Evolutionary conservation across 1,140 invertebrate genomes (phyloP), one percentile per base, ranked within the genome.

Genomic region (Heliconius eleuchia): DNA sequence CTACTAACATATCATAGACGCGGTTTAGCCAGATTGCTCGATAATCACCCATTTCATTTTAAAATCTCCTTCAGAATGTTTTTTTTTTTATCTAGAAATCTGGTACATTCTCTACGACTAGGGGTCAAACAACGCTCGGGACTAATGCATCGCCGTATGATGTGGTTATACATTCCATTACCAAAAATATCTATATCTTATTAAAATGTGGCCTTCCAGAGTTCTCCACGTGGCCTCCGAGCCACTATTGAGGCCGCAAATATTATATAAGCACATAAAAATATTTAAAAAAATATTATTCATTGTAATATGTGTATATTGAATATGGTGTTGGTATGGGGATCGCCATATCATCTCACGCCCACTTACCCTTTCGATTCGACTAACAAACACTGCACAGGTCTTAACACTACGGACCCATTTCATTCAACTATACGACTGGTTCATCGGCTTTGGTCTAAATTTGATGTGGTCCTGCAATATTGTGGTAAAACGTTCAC

Each of bases 181-280:
- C 82, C 82, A 83, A 80, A 84, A 79, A 81, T 74, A 30, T 3
- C 30, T 30, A 30, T 27, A 57, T 57, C 55, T 57, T 57, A 66
- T 18, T 66, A 16, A 83, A 84, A 84, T 88, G 92, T 93, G 92
- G 93, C 93, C 92, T 95, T 95, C 94, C 94, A 93, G 94, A 95
- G 94, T 95, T 95, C 94, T 95, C 94, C 94, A 95, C 93, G 87
- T 88, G 87, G 85, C 86, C 80, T 83, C 78, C 76, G 60, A 73
- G 84, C 79, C 82, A 85, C 85, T 77, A 81, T 81, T 71, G 71
- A 73, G 89, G 91, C 91, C 89, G 86, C 90, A 76, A 76, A 80
- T 73, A 76, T 80, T 71, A 75, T 70, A 60, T 76, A 57, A 55
- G 55, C 66, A 66, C 46, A n/a, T 30, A 66, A 5, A 74, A 83